These are phyloP conservation scores for Drosophila watanabei DNA, from an alignment of 1,140 invertebrate genomes.

Conservation along the genomic window DNA sequence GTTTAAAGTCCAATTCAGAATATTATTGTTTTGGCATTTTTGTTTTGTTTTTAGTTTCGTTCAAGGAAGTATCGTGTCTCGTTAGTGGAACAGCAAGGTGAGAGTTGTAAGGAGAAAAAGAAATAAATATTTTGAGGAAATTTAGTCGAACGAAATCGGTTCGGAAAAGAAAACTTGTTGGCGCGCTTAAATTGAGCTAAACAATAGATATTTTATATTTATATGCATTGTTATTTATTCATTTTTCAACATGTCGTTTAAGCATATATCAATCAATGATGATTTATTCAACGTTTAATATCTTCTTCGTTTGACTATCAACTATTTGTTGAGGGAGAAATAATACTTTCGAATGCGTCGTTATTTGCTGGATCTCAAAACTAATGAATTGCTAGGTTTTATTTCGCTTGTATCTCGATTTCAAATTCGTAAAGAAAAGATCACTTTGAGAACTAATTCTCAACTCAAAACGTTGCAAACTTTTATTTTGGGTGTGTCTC, in stretches of 20 bases:
- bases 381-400: constrained; percentile 39
- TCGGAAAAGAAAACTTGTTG: constrained; percentile 49
- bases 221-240: constrained; percentile 33
- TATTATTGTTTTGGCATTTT: constrained; percentile 72
- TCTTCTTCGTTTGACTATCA: constrained; percentile 32
- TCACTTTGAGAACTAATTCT: constrained; percentile 21
- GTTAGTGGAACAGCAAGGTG: constrained; percentile 50
- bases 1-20: constrained; percentile 55
- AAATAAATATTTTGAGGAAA: constrained; percentile 21
- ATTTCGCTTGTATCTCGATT: constrained; percentile 32
- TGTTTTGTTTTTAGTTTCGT: constrained; percentile 52
- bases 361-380: constrained; percentile 38
- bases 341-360: constrained; percentile 41
- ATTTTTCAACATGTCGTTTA: constrained; percentile 43
- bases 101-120: constrained; percentile 31
- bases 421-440: constrained; percentile 29
- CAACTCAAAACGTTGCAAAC: constrained; percentile 38
- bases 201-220: constrained; percentile 38
- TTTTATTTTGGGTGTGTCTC: constrained; percentile 59
- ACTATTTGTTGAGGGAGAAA: constrained; percentile 43
- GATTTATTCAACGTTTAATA: constrained; percentile 44
- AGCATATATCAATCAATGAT: constrained; percentile 48
- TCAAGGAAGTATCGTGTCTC: constrained; percentile 53
- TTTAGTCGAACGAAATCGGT: constrained; percentile 24
- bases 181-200: constrained; percentile 52